Conservation (phyloP, 2,888 invertebrate genomes). For the Xanthorhoe designata region DNA sequence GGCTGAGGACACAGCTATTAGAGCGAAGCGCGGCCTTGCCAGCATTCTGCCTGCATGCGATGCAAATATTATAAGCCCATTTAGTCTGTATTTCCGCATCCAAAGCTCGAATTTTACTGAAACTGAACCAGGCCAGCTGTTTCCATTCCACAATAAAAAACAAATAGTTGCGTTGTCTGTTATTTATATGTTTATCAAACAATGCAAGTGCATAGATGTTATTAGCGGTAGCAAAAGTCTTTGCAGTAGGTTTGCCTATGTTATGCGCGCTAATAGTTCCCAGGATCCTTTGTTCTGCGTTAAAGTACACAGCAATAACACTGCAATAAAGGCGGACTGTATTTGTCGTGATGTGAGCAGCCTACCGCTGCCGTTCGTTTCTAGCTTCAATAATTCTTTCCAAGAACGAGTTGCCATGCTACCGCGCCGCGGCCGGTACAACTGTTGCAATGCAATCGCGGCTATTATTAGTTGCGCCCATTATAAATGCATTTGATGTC, state of each 20-base stretch:
- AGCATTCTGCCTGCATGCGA: slow-evolving; percentile 73
- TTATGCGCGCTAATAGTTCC: slow-evolving; percentile 54
- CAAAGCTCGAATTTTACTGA: slow-evolving; percentile 18
- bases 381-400: slow-evolving; percentile 64
- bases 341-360: slow-evolving; percentile 60
- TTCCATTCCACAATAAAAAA: slow-evolving; percentile 17
- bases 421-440: slow-evolving; percentile 44
- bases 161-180: slow-evolving; percentile 7
- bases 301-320: slow-evolving; percentile 55
- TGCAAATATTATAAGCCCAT: slow-evolving; percentile 49
- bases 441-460: slow-evolving; percentile 55
- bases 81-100: slow-evolving; percentile 39
- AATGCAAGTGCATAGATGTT: slow-evolving; percentile 33
- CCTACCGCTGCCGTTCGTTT: slow-evolving; percentile 50
- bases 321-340: slow-evolving; percentile 51
- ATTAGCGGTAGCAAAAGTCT: slow-evolving; percentile 38
- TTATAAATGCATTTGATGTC: slow-evolving; percentile 50
- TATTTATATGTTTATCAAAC: slow-evolving; percentile 26
- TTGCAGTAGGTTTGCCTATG: slow-evolving; percentile 44
- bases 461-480: slow-evolving; percentile 53
- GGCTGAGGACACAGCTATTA: slow-evolving; percentile 79
- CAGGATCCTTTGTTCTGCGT: slow-evolving; percentile 59
- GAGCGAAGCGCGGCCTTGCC: slow-evolving; percentile 75
- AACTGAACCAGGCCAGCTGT: slow-evolving; percentile 1
- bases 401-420: slow-evolving; percentile 56